A percentile compares a stretch with the other conserved stretches of the same genome.
phyloP scores from a whole-genome alignment of 2,888 invertebrate species.

The Pachycephus smyrnensis region DNA sequence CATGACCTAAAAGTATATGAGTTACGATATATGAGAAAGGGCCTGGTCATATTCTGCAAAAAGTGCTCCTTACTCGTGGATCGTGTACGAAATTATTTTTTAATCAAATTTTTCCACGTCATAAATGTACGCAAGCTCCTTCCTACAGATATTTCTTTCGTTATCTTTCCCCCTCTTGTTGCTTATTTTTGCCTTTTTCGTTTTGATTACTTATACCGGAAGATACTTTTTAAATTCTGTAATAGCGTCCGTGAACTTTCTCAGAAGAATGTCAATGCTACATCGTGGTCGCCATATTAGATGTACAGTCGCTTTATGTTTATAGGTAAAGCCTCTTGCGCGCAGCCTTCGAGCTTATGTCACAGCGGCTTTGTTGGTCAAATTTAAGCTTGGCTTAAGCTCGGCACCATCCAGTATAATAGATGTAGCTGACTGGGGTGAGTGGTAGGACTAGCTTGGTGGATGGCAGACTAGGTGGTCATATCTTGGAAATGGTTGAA shows the following conservation, averaged over 20 bases:
- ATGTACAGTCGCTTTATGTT: not conserved
- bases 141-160: not conserved
- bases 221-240: not conserved
- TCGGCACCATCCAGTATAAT: not conserved
- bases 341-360: not conserved
- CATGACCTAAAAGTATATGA: slow-evolving; percentile 18
- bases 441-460: too few relatives aligned
- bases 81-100: not conserved
- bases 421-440: not conserved
- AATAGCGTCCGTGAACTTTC: not conserved
- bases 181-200: not conserved
- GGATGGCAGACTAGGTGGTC: not conserved
- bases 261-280: not conserved
- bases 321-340: not conserved
- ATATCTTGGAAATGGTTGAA: not conserved
- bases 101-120: not conserved
- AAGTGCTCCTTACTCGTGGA: not conserved
- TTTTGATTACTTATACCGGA: not conserved
- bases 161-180: not conserved
- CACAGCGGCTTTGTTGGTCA: not conserved
- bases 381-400: not conserved
- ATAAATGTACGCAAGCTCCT: not conserved
- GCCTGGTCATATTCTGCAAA: not conserved
- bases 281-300: not conserved
- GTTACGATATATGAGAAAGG: not conserved